A percentile compares a stretch with the other conserved stretches of the same genome.
These are phyloP conservation scores for Nysson spinosus DNA, from an alignment of 2,888 invertebrate genomes.

Conservation along the genomic window DNA sequence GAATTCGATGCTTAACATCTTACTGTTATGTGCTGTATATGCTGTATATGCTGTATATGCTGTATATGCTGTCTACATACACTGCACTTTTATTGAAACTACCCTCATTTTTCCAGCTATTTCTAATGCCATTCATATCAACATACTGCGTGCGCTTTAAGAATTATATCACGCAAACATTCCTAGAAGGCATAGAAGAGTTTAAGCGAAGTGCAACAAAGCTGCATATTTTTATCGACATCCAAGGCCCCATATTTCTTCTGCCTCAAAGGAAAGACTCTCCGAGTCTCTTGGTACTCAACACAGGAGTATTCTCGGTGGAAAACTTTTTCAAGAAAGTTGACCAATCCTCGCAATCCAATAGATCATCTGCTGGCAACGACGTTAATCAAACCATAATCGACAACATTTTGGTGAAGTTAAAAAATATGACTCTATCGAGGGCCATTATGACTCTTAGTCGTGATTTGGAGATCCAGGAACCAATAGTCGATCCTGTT, in stretches of 20 bases:
- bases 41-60: too few species aligned
- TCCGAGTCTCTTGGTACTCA: conserved; percentile 86
- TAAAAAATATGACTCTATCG: conserved; percentile 84
- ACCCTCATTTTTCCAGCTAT: conserved; percentile 78
- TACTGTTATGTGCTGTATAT: too few species aligned
- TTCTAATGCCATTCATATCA: conserved; percentile 79
- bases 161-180: conserved; percentile 46
- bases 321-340: conserved; percentile 88
- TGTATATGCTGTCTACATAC: too few species aligned
- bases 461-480: conserved; percentile 86
- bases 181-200: conserved; percentile 76
- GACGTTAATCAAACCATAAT: conserved; percentile 75
- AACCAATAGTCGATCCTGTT: conserved; percentile 87
- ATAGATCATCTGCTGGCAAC: conserved; percentile 64
- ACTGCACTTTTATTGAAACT: too few species aligned
- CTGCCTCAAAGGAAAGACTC: conserved; percentile 89
- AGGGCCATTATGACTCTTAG: conserved; percentile 86
- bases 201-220: conserved; percentile 79
- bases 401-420: conserved; percentile 85
- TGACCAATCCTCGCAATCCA: conserved; percentile 71
- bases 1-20: not conserved
- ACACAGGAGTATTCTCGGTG: conserved; percentile 86
- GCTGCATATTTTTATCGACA: conserved; percentile 82
- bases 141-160: conserved; percentile 45
- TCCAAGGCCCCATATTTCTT: conserved; percentile 86